These are phyloP conservation scores for Semicossyphus pulcher DNA, from an alignment of 2,113 vertebrate species.

Conservation along the genomic window DNA sequence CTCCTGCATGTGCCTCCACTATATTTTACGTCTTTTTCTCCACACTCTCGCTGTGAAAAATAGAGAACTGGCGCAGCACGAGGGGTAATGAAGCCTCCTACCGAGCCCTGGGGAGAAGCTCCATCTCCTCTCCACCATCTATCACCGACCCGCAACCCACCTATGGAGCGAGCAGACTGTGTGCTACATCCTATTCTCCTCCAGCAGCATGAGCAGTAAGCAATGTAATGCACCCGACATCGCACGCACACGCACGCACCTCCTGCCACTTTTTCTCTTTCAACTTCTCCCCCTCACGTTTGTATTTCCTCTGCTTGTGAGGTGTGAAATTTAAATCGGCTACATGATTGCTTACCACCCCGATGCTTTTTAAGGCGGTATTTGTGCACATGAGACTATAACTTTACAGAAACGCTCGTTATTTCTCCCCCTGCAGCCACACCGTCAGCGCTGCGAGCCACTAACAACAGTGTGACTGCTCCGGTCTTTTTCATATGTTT, in stretches of 20 bases:
- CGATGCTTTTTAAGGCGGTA: constrained; percentile 5
- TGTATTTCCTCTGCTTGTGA: constrained; percentile 48
- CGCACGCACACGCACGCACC: not conserved
- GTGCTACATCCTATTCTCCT: constrained; percentile 37
- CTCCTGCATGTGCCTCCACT: constrained; percentile 17
- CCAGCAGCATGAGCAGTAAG: constrained; percentile 42
- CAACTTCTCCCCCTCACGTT: constrained; percentile 25
- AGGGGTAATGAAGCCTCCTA: constrained; percentile 72
- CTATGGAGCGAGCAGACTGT: constrained; percentile 62
- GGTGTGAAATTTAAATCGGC: constrained; percentile 54
- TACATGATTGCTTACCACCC: constrained; percentile 30
- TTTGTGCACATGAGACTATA: constrained; percentile 17
- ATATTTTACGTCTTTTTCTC: constrained; percentile 43
- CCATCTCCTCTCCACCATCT: constrained; percentile 64
- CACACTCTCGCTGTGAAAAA: constrained; percentile 49
- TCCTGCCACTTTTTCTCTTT: constrained; percentile 20
- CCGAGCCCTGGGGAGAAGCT: constrained; percentile 67
- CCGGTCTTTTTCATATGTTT: constrained; percentile 28
- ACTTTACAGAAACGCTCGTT: constrained; percentile 51
- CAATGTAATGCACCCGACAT: constrained; percentile 21
- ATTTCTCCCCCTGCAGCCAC: constrained; percentile 50
- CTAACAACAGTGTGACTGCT: constrained; percentile 25
- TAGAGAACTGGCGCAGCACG: constrained; percentile 41
- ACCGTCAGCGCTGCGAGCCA: constrained; percentile 39
- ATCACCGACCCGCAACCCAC: constrained; percentile 63